Base-by-base conservation (phyloP, 2,797 vertebrate species). In the Rousettus madagascariensis region DNA sequence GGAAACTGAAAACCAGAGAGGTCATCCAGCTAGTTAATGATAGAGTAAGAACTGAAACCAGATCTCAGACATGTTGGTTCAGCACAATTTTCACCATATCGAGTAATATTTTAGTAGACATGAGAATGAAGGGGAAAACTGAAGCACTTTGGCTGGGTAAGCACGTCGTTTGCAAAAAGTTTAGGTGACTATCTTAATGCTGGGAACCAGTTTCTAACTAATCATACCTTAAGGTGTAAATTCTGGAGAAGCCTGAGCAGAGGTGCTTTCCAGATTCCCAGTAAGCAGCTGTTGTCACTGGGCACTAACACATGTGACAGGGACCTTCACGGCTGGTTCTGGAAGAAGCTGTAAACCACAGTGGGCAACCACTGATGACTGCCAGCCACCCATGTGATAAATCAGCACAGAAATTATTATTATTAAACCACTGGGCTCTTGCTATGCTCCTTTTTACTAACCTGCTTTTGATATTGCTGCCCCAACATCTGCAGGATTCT, bases 331-430 rank as follows among this genome's bases (percentile, higher is more conserved):
- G 92, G 93, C 66, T 53, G 82, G 0, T 0, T 66, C 46, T 95
- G 55, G 26, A 68, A 79, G 86, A 61, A 65, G 82, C 38, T 79
- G 30, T 63, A 93, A 97, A 95, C 86, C 96, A 90, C 83, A 94
- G 59, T 24, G 49, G 80, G 96, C 5, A 68, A 65, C 24, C 91
- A 49, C 65, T 75, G 93, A 92, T 9, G 33, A 17, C 4, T 20
- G 83, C 78, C 53, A 68, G 66, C n/a, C 24, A 84, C 46, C 46
- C 65, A 53, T 17, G 66, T 7, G 36, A 78, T 5, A 86, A 49
- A 87, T 63, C 85, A 26, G n/a, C 65, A 69, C 10, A 30, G 71
- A 88, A 43, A 41, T 59, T 16, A 38, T 49, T 16, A 38, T 49
- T 53, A 38, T 79, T 49, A 63, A 92, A 75, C 82, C 78, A 30